These are phyloP conservation scores for Acromyrmex echinatior DNA, from an alignment of 1,140 invertebrate species.

Conservation along the genomic window DNA sequence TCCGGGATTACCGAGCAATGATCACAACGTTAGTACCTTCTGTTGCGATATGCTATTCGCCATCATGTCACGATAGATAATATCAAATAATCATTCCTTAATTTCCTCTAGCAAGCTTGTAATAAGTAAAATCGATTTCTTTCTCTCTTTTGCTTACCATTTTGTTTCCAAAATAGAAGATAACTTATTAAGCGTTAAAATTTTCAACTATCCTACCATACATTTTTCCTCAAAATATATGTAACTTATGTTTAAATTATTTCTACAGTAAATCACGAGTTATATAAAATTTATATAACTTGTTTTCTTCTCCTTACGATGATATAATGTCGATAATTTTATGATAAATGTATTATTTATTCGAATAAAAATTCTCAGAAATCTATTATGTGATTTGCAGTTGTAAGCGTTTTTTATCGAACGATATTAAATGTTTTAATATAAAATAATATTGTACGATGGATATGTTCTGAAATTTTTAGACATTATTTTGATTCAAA, in stretches of 20 bases:
- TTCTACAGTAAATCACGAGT: background rate
- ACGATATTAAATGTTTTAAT: background rate
- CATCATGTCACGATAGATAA: conserved; percentile 7
- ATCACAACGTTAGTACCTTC: conserved; percentile 48
- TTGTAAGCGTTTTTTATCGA: background rate
- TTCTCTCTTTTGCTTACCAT: background rate
- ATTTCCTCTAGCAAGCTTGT: background rate
- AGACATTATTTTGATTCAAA: background rate
- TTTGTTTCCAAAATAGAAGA: background rate
- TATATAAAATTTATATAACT: background rate
- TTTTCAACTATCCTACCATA: background rate
- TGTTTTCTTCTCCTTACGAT: no score
- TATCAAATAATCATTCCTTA: conserved; percentile 31
- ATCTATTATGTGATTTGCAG: background rate
- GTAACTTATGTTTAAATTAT: background rate
- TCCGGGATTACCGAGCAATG: conserved; percentile 70
- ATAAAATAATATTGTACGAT: background rate
- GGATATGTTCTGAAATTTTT: background rate
- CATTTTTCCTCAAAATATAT: background rate
- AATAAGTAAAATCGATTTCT: background rate
- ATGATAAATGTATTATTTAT: background rate
- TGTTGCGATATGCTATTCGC: conserved; percentile 34
- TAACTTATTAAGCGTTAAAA: background rate
- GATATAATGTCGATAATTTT: background rate
- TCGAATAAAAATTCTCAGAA: background rate